Conservation (phyloP, 2,888 invertebrate genomes). For the Monoplex corrugatus region DNA sequence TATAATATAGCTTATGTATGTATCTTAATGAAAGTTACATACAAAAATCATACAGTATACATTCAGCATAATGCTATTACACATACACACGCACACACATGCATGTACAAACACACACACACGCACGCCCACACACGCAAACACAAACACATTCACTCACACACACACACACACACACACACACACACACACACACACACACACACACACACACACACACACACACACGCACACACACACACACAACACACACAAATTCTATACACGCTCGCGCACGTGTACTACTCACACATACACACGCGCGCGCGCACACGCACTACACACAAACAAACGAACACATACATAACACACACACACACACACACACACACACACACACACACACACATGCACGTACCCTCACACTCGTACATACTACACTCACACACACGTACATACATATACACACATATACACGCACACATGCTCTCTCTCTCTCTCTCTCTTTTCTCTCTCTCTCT, state of each 20-base stretch:
- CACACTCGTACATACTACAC: neutral
- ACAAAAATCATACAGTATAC: no score
- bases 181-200: conserved; percentile 7
- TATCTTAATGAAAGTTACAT: no score
- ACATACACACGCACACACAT: neutral
- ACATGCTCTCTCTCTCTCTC: neutral
- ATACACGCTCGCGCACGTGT: neutral
- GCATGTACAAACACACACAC: neutral
- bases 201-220: conserved; percentile 9
- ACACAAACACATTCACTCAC: neutral
- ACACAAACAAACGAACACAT: no score
- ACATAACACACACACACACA: neutral
- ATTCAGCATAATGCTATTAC: no score
- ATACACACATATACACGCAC: neutral
- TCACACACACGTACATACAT: neutral
- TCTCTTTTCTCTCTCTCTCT: neutral
- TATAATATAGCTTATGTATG: no score
- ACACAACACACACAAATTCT: neutral
- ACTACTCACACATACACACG: neutral
- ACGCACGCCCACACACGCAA: neutral
- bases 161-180: conserved; percentile 22
- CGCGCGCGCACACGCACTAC: neutral
- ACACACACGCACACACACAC: neutral
- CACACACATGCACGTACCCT: neutral
- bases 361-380: neutral